Conservation (phyloP, 2,797 vertebrate genomes). For the Psittacula echo region DNA sequence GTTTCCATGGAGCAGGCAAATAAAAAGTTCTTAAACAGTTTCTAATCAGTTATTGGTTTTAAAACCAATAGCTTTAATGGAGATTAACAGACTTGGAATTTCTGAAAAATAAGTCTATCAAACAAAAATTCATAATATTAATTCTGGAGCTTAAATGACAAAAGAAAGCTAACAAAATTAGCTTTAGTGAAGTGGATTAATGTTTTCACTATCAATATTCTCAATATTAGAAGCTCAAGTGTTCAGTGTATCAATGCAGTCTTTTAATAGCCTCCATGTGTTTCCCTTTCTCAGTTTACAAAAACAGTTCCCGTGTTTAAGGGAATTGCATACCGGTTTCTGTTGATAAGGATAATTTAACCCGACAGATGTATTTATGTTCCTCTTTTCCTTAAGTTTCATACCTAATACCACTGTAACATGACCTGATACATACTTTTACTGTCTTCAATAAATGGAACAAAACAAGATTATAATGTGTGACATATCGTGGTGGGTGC, state of each 20-base stretch:
- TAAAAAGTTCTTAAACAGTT: background rate
- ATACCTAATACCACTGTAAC: background rate
- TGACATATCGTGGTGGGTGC: background rate
- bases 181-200: background rate
- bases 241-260: background rate
- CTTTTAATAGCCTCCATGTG: background rate
- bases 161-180: background rate
- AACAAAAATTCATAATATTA: background rate
- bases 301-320: background rate
- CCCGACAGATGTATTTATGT: background rate
- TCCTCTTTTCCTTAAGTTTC: background rate
- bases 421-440: background rate
- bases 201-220: background rate
- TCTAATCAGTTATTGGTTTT: background rate
- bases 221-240: background rate
- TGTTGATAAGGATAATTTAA: background rate
- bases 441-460: slow-evolving; percentile 1
- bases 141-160: background rate
- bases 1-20: background rate
- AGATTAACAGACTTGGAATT: background rate
- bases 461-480: background rate
- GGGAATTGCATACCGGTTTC: background rate
- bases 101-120: background rate
- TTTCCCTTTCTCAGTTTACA: background rate
- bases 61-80: background rate